Evolutionary conservation across 2,888 invertebrate species (phyloP).

Genomic region (Leptinotarsa juncta): DNA sequence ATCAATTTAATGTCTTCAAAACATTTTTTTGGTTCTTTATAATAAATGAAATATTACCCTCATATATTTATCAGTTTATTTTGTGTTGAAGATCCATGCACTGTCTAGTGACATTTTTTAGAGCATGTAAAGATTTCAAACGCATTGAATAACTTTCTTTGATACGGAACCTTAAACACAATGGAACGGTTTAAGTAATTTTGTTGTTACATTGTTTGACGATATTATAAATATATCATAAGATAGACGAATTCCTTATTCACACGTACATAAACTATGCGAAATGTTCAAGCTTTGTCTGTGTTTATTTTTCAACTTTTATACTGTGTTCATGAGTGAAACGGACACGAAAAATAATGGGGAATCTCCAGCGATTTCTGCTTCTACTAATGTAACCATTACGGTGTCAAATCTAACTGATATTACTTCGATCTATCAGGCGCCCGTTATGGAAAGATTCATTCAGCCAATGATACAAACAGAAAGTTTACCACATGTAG

Average conservation of each 20-base stretch:
- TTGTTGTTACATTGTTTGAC: conserved; percentile 43
- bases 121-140: conserved; percentile 50
- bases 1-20: too few species aligned
- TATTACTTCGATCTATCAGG: conserved; percentile 16
- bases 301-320: conserved; percentile 18
- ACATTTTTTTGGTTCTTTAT: too few species aligned
- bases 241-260: conserved; percentile 23
- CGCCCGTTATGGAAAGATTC: conserved; percentile 34
- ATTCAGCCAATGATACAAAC: conserved; percentile 44
- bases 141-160: conserved; percentile 48
- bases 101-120: conserved; percentile 38
- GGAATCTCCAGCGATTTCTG: conserved; percentile 13
- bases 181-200: conserved; percentile 46
- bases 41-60: too few species aligned
- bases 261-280: conserved; percentile 18
- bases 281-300: conserved; percentile 34
- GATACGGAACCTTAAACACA: conserved; percentile 52
- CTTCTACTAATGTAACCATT: conserved; percentile 6
- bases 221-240: conserved; percentile 46
- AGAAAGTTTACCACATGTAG: conserved; percentile 32
- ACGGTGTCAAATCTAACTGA: conserved; percentile 20
- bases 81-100: neutral
- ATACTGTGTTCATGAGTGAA: conserved; percentile 18
- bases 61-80: too few species aligned
- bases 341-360: conserved; percentile 20